A percentile compares a stretch with the other conserved stretches of the same genome.
phyloP scores from a whole-genome alignment of 1,140 invertebrate genomes.

The Cotesia glomerata region DNA sequence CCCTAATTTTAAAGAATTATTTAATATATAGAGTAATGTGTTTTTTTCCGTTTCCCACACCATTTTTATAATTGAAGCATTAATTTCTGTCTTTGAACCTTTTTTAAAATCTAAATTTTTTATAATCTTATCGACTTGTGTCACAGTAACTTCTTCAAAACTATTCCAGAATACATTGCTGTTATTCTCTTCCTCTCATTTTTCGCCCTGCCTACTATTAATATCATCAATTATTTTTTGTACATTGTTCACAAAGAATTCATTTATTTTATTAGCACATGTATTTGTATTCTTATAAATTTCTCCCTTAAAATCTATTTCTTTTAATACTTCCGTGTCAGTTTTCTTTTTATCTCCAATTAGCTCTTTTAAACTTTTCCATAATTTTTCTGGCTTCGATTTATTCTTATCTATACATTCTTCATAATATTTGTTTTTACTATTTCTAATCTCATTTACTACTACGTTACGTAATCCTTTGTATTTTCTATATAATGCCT shows the following conservation, averaged over 20 bases:
- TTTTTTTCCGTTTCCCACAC: not conserved
- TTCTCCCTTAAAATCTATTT: not conserved
- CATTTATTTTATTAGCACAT: not conserved
- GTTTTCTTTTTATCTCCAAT: not conserved
- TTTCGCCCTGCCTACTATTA: not conserved
- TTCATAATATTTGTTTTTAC: not conserved
- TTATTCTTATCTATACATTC: not conserved
- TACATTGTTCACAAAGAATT: not conserved
- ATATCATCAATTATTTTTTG: not conserved
- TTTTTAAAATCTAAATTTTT: not conserved
- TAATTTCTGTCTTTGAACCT: not conserved
- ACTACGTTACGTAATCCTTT: not conserved
- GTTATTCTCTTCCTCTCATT: not conserved
- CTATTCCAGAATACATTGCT: not conserved
- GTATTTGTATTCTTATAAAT: not conserved
- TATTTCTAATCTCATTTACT: not conserved
- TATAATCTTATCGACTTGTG: not conserved
- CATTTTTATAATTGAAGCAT: not conserved
- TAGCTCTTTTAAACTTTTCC: not conserved
- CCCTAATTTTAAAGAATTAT: slow-evolving; percentile 18
- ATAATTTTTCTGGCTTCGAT: not conserved
- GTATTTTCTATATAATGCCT: not conserved
- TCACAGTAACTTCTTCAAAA: not conserved
- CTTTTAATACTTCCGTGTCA: not conserved
- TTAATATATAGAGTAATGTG: slow-evolving; percentile 7